Evolutionary conservation across 2,888 invertebrate genomes (phyloP).

Genomic region (Venusia cambrica): DNA sequence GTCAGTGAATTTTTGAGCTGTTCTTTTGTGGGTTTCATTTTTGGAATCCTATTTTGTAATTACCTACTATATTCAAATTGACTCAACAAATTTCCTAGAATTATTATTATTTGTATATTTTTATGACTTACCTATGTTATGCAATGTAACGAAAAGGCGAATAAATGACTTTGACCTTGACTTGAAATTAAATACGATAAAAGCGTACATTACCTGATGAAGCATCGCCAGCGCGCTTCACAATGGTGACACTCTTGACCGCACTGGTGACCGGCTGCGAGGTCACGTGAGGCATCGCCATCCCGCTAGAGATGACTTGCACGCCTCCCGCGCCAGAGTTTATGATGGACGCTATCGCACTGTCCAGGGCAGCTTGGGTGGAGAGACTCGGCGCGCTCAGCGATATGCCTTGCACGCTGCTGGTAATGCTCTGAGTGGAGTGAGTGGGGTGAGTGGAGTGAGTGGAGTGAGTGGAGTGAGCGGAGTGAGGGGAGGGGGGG

Average conservation of each 20-base stretch:
- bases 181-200: no score
- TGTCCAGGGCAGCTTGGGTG: conserved; percentile 64
- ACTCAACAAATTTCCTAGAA: no score
- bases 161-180: no score
- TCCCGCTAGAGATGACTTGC: conserved; percentile 67
- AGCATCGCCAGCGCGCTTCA: conserved; percentile 65
- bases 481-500: conserved; percentile 49
- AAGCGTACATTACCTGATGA: conserved; percentile 49
- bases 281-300: conserved; percentile 45
- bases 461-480: conserved; percentile 50
- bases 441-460: conserved; percentile 49
- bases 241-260: conserved; percentile 36
- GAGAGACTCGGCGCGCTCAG: conserved; percentile 53
- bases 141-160: no score
- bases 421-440: conserved; percentile 58
- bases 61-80: no score
- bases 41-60: no score
- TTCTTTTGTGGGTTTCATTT: no score
- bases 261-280: conserved; percentile 20
- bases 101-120: no score
- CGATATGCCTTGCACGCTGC: conserved; percentile 70
- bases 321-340: conserved; percentile 59
- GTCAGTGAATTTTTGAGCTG: no score
- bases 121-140: no score
- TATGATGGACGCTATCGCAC: conserved; percentile 69